Base-by-base conservation (phyloP, 2,113 vertebrate species). In the Seriola dumerili region DNA sequence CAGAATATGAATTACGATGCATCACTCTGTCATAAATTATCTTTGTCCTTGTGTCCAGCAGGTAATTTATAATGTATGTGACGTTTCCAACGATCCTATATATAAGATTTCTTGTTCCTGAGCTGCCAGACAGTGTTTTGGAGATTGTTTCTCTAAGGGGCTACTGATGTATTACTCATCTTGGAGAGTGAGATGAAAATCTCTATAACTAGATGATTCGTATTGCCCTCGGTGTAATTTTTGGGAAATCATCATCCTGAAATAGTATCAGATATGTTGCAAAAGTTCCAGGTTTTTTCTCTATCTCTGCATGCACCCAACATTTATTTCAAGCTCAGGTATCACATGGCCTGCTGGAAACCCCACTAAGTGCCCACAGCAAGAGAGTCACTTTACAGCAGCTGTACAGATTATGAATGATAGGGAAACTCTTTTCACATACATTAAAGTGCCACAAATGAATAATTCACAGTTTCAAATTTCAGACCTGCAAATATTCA, bases 401-500 rank as follows among this genome's bases (percentile, higher is more conserved):
- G 84, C 80, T 79, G 87, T 77, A 74, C 88, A 94, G 94, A 93
- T 94, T 94, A 94, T 93, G 90, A 94, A 92, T 93, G 93, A 94
- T 92, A 93, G 84, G 72, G 85, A 90, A 93, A 93, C 83, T 92
- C 83, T 92, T 91, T 92, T 93, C 88, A 91, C 90, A 93, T 92
- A 93, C 91, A 92, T 94, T 94, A 90, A 90, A 91, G 84, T 88
- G 83, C 83, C 83, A 69, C 62, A 68, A 79, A 93, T 94, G 83
- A 94, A 95, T 95, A 91, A 95, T 95, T 94, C 80, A 95, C 90
- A 23, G 57, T 72, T 85, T 93, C 57, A 89, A 93, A 94, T 93
- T 91, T 84, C 88, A 86, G 83, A 36, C 81, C 74, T 86, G 61
- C 23, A 90, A 92, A 94, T 89, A 91, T 90, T 93, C 79, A 76